These are phyloP conservation scores for Trachelus tabidus DNA, from an alignment of 2,888 invertebrate genomes.

Conservation along the genomic window DNA sequence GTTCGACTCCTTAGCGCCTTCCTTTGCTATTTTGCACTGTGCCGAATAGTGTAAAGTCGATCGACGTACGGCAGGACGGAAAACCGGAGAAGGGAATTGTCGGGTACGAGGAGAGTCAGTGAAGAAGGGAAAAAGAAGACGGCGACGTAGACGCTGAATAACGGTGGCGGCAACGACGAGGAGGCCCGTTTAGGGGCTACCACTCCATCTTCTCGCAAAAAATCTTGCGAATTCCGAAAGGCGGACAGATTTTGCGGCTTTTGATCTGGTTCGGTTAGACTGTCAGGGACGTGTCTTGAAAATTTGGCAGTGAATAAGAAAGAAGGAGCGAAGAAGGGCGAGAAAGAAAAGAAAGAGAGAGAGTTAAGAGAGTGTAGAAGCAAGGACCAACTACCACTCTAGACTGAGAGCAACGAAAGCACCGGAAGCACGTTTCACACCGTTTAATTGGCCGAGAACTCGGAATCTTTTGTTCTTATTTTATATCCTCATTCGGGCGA, in stretches of 20 bases:
- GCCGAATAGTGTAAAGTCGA: background rate
- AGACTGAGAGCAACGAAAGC: background rate
- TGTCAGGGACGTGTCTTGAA: background rate
- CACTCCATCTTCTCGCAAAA: background rate
- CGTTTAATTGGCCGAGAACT: background rate
- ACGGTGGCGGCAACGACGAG: slow-evolving; percentile 14
- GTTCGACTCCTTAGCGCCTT: background rate
- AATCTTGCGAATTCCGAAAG: background rate
- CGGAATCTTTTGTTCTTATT: background rate
- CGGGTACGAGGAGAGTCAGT: background rate
- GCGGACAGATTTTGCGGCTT: background rate
- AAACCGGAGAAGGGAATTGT: background rate
- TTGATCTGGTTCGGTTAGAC: background rate
- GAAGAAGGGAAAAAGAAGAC: background rate
- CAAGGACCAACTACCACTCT: background rate
- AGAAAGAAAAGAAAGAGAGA: slow-evolving; percentile 12
- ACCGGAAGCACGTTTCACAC: background rate
- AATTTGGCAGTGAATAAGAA: background rate
- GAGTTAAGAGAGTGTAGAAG: slow-evolving; percentile 11
- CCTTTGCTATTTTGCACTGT: background rate
- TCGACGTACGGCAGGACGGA: background rate
- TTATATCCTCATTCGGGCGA: background rate
- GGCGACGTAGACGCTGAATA: slow-evolving; percentile 15
- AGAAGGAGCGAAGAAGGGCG: background rate
- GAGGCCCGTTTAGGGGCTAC: background rate